Base-by-base conservation (phyloP, 2,888 invertebrate genomes). In the Eurois occulta region DNA sequence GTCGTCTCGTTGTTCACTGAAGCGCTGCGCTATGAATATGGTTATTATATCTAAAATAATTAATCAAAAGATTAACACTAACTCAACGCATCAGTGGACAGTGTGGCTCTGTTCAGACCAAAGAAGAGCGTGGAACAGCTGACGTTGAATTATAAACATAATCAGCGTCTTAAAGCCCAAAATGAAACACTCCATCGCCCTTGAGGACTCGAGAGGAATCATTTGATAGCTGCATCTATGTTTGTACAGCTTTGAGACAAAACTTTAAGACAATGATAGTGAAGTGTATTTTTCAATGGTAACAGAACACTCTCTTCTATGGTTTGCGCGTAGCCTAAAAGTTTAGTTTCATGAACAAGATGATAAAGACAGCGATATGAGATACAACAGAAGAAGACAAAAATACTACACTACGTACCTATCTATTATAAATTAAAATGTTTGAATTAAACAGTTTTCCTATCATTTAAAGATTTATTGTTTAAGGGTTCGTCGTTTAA, bases 341-440 rank as follows among this genome's bases (percentile, higher is more conserved):
- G 65, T 41, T 41, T 41, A 41, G n/a, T 65, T 65, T 28, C 43
- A 65, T 65, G 35, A 62, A 80, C 11, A 70, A 66, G 16, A 46
- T 35, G 21, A 35, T 35, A 35, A 35, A 38, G 16, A 55, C 35
- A 64, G 64, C 28, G 64, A 80, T 55, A 58, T 28, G 4, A 24
- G 38, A 65, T 65, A 41, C n/a, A 41, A 18, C 41, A 65, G n/a
- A 65, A 65, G 35, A 28, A 75, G 11, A 55, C 35, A 60, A 46
- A 78, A 81, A 75, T 81, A 46, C 78, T 69, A 77, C 35, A 69
- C 83, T 83, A 83, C 35, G 48, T 69, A 16, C 48, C 77, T 80
- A 69, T 48, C 41, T 75, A 81, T 28, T 28, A 28, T 43, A 75
- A 82, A 75, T 81, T 48, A 66, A 75, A 70, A 65, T 60, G 43